Evolutionary conservation across 2,888 invertebrate genomes (phyloP).

Genomic region (Pristionchus exspectatus): DNA sequence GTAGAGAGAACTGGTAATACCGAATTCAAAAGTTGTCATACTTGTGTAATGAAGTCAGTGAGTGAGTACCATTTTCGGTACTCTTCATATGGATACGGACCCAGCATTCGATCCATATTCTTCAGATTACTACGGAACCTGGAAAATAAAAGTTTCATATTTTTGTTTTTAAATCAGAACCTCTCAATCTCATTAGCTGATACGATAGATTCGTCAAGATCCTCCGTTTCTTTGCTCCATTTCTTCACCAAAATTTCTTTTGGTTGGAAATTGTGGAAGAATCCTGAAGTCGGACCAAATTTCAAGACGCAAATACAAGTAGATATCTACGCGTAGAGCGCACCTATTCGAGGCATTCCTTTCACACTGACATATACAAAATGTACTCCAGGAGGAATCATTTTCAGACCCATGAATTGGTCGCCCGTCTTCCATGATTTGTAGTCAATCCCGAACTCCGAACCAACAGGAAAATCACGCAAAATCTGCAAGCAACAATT

Average conservation of each 20-base stretch:
- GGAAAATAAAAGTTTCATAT: neutral
- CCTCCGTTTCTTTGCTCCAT: conserved; percentile 90
- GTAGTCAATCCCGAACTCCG: conserved; percentile 97
- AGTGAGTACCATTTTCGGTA: conserved; percentile 87
- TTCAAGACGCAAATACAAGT: neutral
- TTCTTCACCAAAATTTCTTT: conserved; percentile 90
- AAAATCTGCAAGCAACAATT: conserved; percentile 82
- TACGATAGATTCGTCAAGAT: conserved; percentile 79
- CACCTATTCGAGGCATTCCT: conserved; percentile 67
- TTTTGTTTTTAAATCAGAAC: neutral
- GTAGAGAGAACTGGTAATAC: neutral
- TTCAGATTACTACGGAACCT: conserved; percentile 82
- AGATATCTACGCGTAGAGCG: too few species aligned
- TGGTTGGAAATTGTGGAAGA: conserved; percentile 89
- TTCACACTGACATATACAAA: conserved; percentile 85
- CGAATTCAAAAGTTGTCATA: neutral
- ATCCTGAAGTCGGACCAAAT: conserved; percentile 82
- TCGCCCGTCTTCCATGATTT: conserved; percentile 92
- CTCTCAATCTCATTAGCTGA: conserved; percentile 62
- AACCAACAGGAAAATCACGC: conserved; percentile 90
- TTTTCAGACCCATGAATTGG: conserved; percentile 95
- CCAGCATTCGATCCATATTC: conserved; percentile 88
- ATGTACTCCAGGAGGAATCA: conserved; percentile 98
- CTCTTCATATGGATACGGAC: conserved; percentile 92
- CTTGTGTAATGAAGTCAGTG: conserved; percentile 64